These are phyloP conservation scores for Apis florea DNA, from an alignment of 1,140 invertebrate species.

Conservation along the genomic window DNA sequence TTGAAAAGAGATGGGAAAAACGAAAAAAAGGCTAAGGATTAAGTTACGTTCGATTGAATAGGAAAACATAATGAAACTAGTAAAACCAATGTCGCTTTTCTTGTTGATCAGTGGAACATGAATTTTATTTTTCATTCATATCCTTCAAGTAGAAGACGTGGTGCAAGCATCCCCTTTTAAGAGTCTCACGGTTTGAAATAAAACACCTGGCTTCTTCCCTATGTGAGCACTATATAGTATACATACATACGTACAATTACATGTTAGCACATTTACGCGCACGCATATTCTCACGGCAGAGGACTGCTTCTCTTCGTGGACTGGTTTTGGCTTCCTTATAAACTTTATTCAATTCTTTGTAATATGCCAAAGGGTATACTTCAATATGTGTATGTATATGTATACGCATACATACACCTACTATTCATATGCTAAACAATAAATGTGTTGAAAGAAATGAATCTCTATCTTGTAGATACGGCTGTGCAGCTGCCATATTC, in stretches of 20 bases:
- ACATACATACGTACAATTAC: conserved; percentile 48
- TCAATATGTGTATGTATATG: conserved; percentile 34
- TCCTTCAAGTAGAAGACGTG: conserved; percentile 62
- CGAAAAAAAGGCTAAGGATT: conserved; percentile 44
- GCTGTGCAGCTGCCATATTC: conserved; percentile 41
- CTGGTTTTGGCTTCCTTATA: conserved; percentile 77
- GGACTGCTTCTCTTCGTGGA: conserved; percentile 64
- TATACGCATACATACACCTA: not conserved
- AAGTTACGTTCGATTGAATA: conserved; percentile 74
- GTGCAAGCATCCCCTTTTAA: conserved; percentile 74
- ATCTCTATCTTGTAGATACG: conserved; percentile 72
- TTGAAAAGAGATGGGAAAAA: conserved; percentile 31
- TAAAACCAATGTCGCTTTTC: conserved; percentile 43
- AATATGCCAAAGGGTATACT: conserved; percentile 76
- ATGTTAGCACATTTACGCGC: conserved; percentile 45
- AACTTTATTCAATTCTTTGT: conserved; percentile 79
- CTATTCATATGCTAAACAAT: conserved; percentile 79
- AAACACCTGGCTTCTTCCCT: conserved; percentile 75
- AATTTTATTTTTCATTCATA: conserved; percentile 79
- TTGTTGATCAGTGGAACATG: conserved; percentile 63
- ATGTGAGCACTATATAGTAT: conserved; percentile 6
- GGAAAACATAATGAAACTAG: conserved; percentile 75
- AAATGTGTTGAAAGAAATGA: conserved; percentile 77
- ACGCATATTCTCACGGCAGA: conserved; percentile 56
- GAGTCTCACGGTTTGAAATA: conserved; percentile 78